Evolutionary conservation across 2,797 vertebrate genomes (phyloP).

Genomic region (Pterois miles): DNA sequence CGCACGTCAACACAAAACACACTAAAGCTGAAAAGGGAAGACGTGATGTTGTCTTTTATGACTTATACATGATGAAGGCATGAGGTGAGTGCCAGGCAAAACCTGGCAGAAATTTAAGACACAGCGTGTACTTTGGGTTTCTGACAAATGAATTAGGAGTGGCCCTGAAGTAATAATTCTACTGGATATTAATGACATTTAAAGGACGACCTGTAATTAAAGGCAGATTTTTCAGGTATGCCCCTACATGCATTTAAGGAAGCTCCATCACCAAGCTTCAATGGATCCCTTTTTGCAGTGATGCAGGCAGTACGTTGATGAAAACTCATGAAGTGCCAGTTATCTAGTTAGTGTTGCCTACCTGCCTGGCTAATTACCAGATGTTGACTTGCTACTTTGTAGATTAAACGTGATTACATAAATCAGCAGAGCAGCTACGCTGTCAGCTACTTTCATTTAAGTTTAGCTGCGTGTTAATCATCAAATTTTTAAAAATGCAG

Average conservation of each 20-base stretch:
- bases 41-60: constrained; percentile 34
- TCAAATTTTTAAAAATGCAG: neutral
- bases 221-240: neutral
- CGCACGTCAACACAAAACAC: constrained; percentile 28
- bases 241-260: neutral
- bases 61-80: constrained; percentile 19
- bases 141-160: constrained; percentile 1
- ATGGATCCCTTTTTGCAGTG: neutral
- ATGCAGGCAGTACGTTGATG: neutral
- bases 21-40: constrained; percentile 20
- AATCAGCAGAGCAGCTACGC: constrained; percentile 5
- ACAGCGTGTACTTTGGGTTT: neutral
- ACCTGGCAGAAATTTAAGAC: neutral
- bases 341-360: neutral
- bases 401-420: constrained; percentile 5
- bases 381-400: constrained; percentile 1
- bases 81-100: neutral
- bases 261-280: neutral
- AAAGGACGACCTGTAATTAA: neutral
- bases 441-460: constrained; percentile 4
- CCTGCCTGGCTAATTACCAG: constrained; percentile 1
- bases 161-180: neutral
- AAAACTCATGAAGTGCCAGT: neutral
- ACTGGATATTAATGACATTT: neutral
- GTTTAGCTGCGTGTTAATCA: neutral